Evolutionary conservation across 2,113 vertebrate genomes (phyloP).

Genomic region (Phrynosoma platyrhinos): DNA sequence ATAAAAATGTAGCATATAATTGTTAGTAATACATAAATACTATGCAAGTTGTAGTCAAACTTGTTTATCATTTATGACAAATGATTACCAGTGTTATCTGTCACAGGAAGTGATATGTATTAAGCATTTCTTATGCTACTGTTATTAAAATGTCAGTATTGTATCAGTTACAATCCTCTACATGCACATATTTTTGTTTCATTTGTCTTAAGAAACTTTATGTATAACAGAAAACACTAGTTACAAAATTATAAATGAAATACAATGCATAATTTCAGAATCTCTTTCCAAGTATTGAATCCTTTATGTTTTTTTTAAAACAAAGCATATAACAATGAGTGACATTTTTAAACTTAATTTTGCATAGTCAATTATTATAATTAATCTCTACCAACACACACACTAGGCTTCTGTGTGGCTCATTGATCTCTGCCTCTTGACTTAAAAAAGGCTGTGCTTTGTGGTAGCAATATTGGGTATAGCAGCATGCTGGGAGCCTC

Average conservation of each 20-base stretch:
- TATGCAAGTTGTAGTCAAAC: background rate
- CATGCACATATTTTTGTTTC: background rate
- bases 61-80: background rate
- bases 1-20: background rate
- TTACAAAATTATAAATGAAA: constrained; percentile 11
- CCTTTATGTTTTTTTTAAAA: background rate
- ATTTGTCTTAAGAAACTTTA: background rate
- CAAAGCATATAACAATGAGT: constrained; percentile 18
- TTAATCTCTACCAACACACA: constrained; percentile 67
- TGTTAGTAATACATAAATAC: background rate
- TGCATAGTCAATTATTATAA: constrained; percentile 55
- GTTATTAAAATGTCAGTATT: background rate
- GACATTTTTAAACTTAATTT: constrained; percentile 55
- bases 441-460: constrained; percentile 54
- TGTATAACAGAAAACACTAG: background rate
- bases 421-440: constrained; percentile 68
- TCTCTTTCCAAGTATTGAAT: constrained; percentile 1
- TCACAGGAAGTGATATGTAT: background rate
- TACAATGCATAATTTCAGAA: background rate
- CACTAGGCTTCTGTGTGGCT: constrained; percentile 65
- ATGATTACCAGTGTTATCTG: too few relatives aligned
- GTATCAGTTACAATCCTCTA: background rate
- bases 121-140: constrained; percentile 6
- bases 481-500: constrained; percentile 24
- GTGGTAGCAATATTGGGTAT: constrained; percentile 37